Percentiles rank a stretch among this genome's conserved stretches.
Evolutionary conservation across 2,113 vertebrate genomes (phyloP).

Genomic region (Platanista minor): DNA sequence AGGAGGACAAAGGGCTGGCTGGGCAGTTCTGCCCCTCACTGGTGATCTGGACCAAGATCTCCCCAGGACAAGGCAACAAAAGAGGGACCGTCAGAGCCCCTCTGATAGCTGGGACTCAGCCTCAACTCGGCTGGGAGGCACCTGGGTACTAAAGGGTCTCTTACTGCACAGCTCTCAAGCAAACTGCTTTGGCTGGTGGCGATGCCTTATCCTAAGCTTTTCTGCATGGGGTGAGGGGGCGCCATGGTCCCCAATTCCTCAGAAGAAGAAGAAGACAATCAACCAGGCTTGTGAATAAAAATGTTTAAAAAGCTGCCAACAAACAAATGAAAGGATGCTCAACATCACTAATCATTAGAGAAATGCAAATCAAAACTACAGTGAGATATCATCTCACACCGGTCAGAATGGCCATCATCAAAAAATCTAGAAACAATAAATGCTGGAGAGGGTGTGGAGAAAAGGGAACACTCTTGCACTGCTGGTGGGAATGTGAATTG

Average conservation of each 20-base stretch:
- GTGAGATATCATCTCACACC: too few relatives aligned
- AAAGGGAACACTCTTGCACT: too few relatives aligned
- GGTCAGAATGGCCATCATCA: too few relatives aligned
- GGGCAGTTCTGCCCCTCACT: neutral
- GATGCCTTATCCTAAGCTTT: conserved; percentile 44
- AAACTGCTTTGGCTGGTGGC: conserved; percentile 37
- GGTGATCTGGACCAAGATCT: neutral
- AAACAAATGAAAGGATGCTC: too few relatives aligned
- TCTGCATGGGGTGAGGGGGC: neutral
- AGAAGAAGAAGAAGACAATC: conserved; percentile 53
- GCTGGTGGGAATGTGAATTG: too few relatives aligned
- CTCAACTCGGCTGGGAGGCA: neutral
- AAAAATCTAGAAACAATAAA: too few relatives aligned
- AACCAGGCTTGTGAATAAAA: conserved; percentile 48
- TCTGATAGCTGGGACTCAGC: rapidly evolving
- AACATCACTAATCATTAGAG: too few relatives aligned
- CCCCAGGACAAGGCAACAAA: neutral
- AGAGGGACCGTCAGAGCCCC: neutral
- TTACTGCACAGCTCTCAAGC: neutral
- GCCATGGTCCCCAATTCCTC: conserved; percentile 34
- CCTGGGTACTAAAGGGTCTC: neutral
- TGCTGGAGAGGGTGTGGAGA: too few relatives aligned
- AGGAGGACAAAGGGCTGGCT: neutral
- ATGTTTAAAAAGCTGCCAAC: too few relatives aligned
- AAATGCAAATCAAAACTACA: too few relatives aligned